Evolutionary conservation across 2,888 invertebrate species (phyloP).

Genomic region (Lithophane socia): DNA sequence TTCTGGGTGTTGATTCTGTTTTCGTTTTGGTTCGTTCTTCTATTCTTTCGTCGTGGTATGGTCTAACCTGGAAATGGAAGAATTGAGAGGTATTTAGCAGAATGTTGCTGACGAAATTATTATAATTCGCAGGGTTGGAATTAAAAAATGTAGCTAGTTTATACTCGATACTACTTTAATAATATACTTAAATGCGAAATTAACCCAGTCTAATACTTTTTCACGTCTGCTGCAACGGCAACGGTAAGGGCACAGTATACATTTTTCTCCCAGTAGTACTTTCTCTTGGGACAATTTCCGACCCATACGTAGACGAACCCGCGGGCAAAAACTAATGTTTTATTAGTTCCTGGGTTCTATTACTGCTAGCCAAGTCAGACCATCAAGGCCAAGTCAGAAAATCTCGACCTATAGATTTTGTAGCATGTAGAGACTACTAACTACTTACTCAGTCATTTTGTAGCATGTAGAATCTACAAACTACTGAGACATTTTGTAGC

Average conservation of each 20-base stretch:
- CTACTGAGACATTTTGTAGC: too few relatives aligned
- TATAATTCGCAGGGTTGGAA: too few relatives aligned
- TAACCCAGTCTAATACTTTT: background rate
- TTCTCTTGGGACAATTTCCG: background rate
- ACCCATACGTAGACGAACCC: background rate
- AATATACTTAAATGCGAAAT: too few relatives aligned
- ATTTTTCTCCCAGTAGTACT: background rate
- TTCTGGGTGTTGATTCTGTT: constrained; percentile 72
- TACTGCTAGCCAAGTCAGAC: too few relatives aligned
- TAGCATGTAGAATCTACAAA: too few relatives aligned
- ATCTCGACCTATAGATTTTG: too few relatives aligned
- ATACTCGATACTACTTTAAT: background rate
- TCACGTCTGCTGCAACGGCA: background rate
- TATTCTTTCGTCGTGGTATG: constrained; percentile 81
- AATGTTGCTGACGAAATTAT: background rate
- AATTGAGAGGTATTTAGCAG: background rate
- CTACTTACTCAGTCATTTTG: too few relatives aligned
- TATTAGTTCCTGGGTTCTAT: background rate
- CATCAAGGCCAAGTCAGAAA: too few relatives aligned
- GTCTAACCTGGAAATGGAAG: constrained; percentile 74
- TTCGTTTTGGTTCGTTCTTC: constrained; percentile 69
- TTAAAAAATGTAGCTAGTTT: background rate
- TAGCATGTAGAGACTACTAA: too few relatives aligned
- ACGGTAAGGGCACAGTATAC: too few relatives aligned
- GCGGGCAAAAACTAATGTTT: background rate